Base-by-base conservation (phyloP, 2,888 invertebrate species). In the Sinopyrophorus schimmeli region DNA sequence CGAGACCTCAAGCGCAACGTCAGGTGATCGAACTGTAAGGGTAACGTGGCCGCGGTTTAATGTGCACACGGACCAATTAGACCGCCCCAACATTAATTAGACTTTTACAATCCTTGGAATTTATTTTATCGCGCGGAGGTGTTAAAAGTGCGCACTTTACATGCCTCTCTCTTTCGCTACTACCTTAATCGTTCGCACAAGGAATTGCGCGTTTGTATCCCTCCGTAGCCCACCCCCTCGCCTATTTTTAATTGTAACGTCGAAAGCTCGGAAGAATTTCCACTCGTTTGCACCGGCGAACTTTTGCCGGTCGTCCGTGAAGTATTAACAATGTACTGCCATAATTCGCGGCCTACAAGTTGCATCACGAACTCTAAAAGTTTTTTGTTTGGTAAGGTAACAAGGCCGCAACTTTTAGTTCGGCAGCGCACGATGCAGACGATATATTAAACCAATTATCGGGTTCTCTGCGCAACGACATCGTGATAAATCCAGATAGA, bases 371-470 rank as follows among this genome's bases (percentile, higher is more conserved):
- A 31, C 28, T 18, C 10, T 35, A 31, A 31, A 47, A 42, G 35
- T 30, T 50, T 44, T 44, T 50, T 40, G 42, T 51, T 26, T 40
- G n/a, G 24, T 41, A 26, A 34, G 46, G 37, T 41, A 40, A 39
- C 47, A 42, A 42, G 35, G 32, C 39, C 26, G 23, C 40, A 39
- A 35, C 24, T 44, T 30, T 38, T 47, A 42, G 52, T 47, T 47
- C 47, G 35, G 53, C 39, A 53, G 49, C 46, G 63, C 62, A 65
- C 67, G 63, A 63, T 59, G 57, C 62, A 61, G 65, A 65, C 68
- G 63, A 70, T 70, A 69, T 70, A 70, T 70, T 69, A 68, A 67
- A 70, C 69, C 69, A 70, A 70, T 70, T 70, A 70, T 65, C 66
- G 63, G 58, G 56, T 59, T 56, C 56, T 57, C 62, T 52, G 49